Base-by-base conservation (phyloP, 2,888 invertebrate species). In the Dascillus cervinus region DNA sequence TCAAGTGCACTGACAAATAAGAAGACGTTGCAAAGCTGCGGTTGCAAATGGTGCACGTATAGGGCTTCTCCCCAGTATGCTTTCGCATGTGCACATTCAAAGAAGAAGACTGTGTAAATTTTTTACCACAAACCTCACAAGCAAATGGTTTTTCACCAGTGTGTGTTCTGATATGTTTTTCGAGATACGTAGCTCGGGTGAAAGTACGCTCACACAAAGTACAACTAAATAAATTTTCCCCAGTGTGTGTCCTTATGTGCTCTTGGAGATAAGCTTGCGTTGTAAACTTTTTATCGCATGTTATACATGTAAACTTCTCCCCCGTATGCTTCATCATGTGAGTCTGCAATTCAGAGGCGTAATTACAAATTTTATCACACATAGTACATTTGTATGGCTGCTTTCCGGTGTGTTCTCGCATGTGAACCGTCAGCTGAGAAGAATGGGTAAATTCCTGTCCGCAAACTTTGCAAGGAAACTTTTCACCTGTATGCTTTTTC, bases 401-500 rank as follows among this genome's bases (percentile, higher is more conserved):
- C 28, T 63, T 60, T 8, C 62, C 62, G 2, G 62, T 63, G 39
- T 65, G 66, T 15, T 58, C 59, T 8, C 62, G 43, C 50, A 58
- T 60, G 34, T 65, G 65, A 13, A 61, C 59, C 1, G 60, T 58
- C 14, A 64, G 39, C 32, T 64, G 60, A 3, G 63, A 63, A 3
- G 61, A 60, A 44, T 63, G 61, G 11, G 57, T 53, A 39, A 64
- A 65, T 29, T 53, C 51, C 4, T 55, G 56, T 11, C 52, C 41
- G 29, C 65, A 64, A 11, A 56, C 36, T 35, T 56, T 58, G 39
- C 64, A 64, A 5, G 37, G 28, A 37, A 45, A 27, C 11, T 46
- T 47, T 26, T 49, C 46, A n/a, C 44, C 75, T 0, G 72, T 74
- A 39, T 76, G 75, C 37, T 69, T 69, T 1, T 70, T 56, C 71